A percentile compares a stretch with the other conserved stretches of the same genome.
Evolutionary conservation across 2,888 invertebrate species (phyloP).

Genomic region (Polydrusus tereticollis): DNA sequence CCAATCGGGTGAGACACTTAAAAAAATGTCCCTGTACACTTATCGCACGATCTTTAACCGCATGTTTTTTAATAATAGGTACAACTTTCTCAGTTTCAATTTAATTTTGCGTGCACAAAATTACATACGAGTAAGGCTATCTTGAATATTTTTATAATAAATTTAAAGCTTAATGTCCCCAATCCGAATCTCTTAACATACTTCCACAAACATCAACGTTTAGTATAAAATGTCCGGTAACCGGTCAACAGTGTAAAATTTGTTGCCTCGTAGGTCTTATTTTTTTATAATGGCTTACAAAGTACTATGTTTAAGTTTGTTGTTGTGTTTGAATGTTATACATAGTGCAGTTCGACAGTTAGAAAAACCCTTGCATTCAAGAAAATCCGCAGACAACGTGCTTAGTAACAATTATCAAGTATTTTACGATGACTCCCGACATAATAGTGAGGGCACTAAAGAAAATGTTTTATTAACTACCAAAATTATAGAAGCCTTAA

Average conservation of each 20-base stretch:
- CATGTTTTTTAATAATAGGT: too few species aligned
- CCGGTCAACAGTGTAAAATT: not conserved
- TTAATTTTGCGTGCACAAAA: not conserved
- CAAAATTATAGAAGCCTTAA: too few species aligned
- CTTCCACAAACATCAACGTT: conserved; percentile 6
- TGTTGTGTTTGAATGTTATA: not conserved
- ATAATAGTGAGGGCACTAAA: not conserved
- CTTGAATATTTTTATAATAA: not conserved
- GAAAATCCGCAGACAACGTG: not conserved
- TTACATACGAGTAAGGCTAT: not conserved
- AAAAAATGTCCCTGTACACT: too few species aligned
- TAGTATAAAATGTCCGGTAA: conserved; percentile 10
- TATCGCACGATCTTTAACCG: too few species aligned
- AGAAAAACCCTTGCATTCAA: not conserved
- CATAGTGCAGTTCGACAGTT: not conserved
- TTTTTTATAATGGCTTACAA: conserved; percentile 6
- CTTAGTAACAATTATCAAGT: not conserved
- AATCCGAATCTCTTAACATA: conserved; percentile 32
- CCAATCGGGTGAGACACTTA: too few species aligned
- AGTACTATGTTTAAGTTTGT: not conserved
- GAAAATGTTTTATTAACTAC: not conserved
- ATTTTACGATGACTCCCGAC: not conserved
- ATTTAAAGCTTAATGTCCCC: conserved; percentile 12
- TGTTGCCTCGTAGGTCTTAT: not conserved
- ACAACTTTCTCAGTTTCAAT: not conserved